Evolutionary conservation across 2,113 vertebrate species (phyloP).

Genomic region (Capreolus pygargus): DNA sequence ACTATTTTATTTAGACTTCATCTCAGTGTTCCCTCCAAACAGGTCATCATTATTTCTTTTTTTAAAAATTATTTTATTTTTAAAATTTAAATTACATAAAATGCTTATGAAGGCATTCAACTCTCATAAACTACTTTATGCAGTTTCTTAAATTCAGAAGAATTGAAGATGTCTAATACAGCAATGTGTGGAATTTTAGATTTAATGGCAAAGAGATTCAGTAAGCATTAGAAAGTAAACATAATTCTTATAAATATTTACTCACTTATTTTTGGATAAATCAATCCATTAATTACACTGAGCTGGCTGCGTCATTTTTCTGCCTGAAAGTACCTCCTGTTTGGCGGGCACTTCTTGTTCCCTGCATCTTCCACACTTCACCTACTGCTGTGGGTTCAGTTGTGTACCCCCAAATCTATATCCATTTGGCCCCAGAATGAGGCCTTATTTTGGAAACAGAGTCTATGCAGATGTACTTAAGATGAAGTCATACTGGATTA

Average conservation of each 20-base stretch:
- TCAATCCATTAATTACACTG: background rate
- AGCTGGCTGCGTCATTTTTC: background rate
- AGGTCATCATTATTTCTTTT: background rate
- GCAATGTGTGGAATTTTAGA: background rate
- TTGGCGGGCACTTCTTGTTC: background rate
- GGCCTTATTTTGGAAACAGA: background rate
- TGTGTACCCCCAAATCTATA: background rate
- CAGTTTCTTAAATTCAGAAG: background rate
- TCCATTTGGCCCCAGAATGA: background rate
- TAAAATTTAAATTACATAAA: background rate
- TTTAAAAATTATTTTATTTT: background rate
- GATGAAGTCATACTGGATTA: background rate
- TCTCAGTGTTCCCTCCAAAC: background rate
- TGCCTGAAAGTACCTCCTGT: background rate
- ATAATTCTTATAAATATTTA: background rate
- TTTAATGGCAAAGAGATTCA: background rate
- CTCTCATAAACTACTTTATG: background rate
- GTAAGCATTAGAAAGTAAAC: background rate
- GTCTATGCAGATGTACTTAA: background rate
- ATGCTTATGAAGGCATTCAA: background rate
- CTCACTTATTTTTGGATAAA: background rate
- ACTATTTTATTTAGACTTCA: background rate
- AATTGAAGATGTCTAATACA: background rate
- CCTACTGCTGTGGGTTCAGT: background rate
- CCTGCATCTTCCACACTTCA: background rate